phyloP scores from a whole-genome alignment of 2,113 vertebrate genomes.

The Raphicerus campestris region DNA sequence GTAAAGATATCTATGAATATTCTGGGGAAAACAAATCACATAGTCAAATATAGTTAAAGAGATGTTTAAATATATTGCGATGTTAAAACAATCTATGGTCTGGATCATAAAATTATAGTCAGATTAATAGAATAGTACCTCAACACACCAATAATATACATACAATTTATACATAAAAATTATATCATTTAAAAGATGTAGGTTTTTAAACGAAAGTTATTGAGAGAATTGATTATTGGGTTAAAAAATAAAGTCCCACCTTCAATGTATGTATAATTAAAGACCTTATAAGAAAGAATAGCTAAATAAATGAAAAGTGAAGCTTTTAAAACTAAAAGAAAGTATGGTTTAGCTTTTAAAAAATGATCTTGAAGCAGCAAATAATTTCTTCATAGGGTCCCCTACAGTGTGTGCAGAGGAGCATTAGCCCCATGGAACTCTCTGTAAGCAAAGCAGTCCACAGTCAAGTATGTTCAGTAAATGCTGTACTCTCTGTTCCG shows the following conservation, averaged over 20 bases:
- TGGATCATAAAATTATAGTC: neutral
- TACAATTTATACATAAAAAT: neutral
- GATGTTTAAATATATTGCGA: neutral
- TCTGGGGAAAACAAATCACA: conserved; percentile 3
- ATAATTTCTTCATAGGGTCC: neutral
- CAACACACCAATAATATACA: neutral
- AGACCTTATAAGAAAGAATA: neutral
- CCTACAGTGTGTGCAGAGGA: neutral
- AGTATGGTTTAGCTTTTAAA: neutral
- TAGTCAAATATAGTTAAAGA: conserved; percentile 7
- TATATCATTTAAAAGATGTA: neutral
- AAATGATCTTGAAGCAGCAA: neutral
- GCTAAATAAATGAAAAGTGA: neutral
- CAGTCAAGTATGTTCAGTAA: neutral
- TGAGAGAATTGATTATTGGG: neutral
- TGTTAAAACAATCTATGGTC: neutral
- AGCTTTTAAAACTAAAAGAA: neutral
- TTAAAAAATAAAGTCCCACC: neutral
- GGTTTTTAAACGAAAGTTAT: neutral
- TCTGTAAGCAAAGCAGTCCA: neutral
- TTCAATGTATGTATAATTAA: neutral
- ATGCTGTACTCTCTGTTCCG: neutral
- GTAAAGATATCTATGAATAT: neutral
- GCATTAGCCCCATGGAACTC: too few species aligned
- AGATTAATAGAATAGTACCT: neutral